phyloP scores from a whole-genome alignment of 2,888 invertebrate species.

The Trichogramma evanescens region DNA sequence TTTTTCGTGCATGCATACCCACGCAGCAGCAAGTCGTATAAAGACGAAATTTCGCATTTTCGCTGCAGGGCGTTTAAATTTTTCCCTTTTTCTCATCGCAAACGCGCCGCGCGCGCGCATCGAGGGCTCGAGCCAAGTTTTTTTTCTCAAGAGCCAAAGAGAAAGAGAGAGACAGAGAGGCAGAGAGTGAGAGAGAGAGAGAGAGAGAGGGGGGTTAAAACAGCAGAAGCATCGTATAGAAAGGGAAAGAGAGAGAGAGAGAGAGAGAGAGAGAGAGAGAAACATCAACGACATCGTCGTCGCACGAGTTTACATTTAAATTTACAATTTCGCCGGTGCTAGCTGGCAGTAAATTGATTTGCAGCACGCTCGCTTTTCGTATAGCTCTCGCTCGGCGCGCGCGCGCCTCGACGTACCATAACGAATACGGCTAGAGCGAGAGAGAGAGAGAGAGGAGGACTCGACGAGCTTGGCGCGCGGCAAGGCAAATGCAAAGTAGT shows the following conservation, averaged over 20 bases:
- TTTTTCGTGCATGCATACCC: no score
- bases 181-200: not conserved
- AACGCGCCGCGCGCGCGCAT: not conserved
- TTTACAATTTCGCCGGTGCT: slow-evolving; percentile 32
- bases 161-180: slow-evolving; percentile 1
- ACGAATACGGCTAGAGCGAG: no score
- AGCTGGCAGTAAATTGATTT: slow-evolving; percentile 33
- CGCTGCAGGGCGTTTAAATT: not conserved
- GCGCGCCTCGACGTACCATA: slow-evolving; percentile 5
- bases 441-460: no score
- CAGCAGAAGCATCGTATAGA: not conserved
- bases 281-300: slow-evolving; percentile 7
- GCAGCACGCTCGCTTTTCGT: slow-evolving; percentile 21
- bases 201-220: not conserved
- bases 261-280: not conserved
- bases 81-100: slow-evolving; percentile 9
- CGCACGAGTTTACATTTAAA: slow-evolving; percentile 34
- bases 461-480: no score
- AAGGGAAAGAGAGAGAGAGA: not conserved
- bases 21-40: no score
- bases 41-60: no score
- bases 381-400: slow-evolving; percentile 8
- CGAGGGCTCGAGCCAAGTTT: slow-evolving; percentile 1
- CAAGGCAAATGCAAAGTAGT: no score
- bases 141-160: slow-evolving; percentile 13